phyloP scores from a whole-genome alignment of 1,140 invertebrate species.

The Heliconius melpomene region DNA sequence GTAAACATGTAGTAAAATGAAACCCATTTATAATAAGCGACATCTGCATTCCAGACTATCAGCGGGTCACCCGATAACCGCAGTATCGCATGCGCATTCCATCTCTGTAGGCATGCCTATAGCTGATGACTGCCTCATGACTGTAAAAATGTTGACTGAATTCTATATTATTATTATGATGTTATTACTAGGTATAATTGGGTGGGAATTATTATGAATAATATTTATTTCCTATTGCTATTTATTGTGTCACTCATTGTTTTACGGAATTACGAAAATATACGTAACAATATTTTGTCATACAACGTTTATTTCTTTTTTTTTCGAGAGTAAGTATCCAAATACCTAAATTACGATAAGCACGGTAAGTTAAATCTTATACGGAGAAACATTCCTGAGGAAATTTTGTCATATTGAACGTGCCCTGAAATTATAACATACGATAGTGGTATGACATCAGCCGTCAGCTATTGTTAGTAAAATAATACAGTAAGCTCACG shows the following conservation, averaged over 20 bases:
- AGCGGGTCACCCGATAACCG: conserved; percentile 63
- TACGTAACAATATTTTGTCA: background rate
- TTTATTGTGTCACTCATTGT: background rate
- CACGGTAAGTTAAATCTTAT: background rate
- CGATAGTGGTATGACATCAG: conserved; percentile 57
- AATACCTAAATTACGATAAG: background rate
- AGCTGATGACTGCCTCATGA: background rate
- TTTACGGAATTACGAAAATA: background rate
- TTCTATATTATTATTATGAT: background rate
- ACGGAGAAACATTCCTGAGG: background rate
- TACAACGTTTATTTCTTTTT: background rate
- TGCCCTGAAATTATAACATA: conserved; percentile 55
- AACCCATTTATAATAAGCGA: conserved; percentile 41
- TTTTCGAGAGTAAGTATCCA: background rate
- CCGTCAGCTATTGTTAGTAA: conserved; percentile 57
- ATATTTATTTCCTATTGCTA: background rate
- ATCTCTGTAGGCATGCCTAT: conserved; percentile 38
- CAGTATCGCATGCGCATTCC: conserved; percentile 54
- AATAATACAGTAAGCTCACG: conserved; percentile 56
- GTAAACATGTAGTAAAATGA: conserved; percentile 35
- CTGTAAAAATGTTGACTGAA: background rate
- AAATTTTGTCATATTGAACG: conserved; percentile 15
- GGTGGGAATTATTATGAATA: background rate
- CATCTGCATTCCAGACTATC: conserved; percentile 55
- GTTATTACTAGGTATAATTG: background rate